These are phyloP conservation scores for Bradypodion ventrale DNA, from an alignment of 2,797 vertebrate genomes.

Conservation along the genomic window DNA sequence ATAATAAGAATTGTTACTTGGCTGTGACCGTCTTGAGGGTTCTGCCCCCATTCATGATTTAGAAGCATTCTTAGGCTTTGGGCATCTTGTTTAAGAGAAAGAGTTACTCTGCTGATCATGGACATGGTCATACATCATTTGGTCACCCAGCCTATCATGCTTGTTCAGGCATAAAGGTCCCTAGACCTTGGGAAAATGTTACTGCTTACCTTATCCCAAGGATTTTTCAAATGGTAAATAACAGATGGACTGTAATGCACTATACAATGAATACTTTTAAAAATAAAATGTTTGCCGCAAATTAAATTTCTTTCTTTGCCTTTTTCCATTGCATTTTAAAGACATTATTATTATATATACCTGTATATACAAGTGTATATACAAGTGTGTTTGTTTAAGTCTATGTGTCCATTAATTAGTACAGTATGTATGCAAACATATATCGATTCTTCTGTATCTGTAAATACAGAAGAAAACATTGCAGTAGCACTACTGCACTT, in stretches of 20 bases:
- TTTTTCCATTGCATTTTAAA: constrained; percentile 35
- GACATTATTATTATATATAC: constrained; percentile 38
- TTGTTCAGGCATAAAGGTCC: not conserved
- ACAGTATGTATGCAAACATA: too few species aligned
- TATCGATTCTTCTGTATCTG: not conserved
- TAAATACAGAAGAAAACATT: constrained; percentile 35
- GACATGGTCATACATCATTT: constrained; percentile 9
- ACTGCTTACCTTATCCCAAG: not conserved
- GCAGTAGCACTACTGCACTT: constrained; percentile 43
- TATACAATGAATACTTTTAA: not conserved
- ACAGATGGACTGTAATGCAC: not conserved
- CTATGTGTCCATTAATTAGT: not conserved
- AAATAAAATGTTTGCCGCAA: constrained; percentile 15
- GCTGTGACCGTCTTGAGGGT: too few species aligned
- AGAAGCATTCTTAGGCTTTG: not conserved
- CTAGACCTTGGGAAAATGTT: not conserved
- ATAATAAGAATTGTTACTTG: too few species aligned
- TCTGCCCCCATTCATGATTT: not conserved
- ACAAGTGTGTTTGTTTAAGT: not conserved
- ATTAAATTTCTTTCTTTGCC: constrained; percentile 44
- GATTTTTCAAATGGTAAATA: not conserved
- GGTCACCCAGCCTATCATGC: not conserved
- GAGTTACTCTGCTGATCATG: not conserved
- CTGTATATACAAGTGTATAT: not conserved
- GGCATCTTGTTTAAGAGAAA: not conserved